Percentiles rank a stretch among this genome's conserved stretches.
Conservation (phyloP, 2,113 vertebrate species). For the Origma solitaria region DNA sequence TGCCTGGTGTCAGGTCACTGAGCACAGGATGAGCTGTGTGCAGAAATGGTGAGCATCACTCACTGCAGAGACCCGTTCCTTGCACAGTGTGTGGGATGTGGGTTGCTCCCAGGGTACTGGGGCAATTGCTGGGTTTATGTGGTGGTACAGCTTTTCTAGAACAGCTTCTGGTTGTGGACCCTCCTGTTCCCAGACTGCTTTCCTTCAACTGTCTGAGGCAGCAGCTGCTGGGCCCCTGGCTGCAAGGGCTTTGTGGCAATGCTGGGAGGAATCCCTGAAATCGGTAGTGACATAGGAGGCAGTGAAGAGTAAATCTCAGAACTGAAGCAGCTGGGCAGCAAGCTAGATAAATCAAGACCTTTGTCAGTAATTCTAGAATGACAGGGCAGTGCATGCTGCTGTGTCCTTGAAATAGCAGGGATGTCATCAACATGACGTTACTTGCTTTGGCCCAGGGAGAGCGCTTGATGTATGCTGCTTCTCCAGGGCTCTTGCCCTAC, state of each 20-base stretch:
- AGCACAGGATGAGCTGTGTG: neutral
- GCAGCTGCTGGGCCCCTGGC: neutral
- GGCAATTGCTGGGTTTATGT: neutral
- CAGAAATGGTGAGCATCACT: neutral
- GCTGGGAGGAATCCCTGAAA: neutral
- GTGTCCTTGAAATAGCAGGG: neutral
- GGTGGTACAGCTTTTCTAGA: neutral
- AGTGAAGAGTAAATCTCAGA: neutral
- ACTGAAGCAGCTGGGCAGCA: neutral
- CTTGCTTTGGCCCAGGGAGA: neutral
- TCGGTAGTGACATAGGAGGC: fast-evolving
- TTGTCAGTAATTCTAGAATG: conserved; percentile 3
- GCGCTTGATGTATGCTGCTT: neutral
- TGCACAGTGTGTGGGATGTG: neutral
- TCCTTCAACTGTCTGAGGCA: neutral
- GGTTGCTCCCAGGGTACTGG: neutral
- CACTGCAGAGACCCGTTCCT: neutral
- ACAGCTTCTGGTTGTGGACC: neutral
- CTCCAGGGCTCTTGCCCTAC: neutral
- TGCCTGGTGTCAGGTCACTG: neutral
- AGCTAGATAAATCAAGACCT: neutral
- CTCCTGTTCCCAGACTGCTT: neutral
- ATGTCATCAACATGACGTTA: neutral
- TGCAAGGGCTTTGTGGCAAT: neutral
- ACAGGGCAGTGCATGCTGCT: neutral